These are phyloP conservation scores for Amiota mariae DNA, from an alignment of 2,888 invertebrate species.

Conservation along the genomic window DNA sequence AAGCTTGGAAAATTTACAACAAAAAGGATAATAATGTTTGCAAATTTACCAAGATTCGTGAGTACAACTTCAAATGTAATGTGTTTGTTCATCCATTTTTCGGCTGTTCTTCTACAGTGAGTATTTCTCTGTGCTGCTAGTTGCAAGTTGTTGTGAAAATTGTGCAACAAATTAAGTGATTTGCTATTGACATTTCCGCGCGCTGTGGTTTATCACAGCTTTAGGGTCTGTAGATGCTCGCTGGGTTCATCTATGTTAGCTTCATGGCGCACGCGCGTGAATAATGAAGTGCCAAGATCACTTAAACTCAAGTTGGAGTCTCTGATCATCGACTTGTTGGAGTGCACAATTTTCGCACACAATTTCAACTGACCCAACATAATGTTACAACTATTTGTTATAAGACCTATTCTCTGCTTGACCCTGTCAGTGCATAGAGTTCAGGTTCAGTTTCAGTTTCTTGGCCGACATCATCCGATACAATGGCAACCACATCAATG, in stretches of 20 bases:
- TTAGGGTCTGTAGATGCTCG: neutral
- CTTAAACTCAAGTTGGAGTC: constrained; percentile 50
- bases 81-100: constrained; percentile 1
- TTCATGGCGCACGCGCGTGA: constrained; percentile 63
- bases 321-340: neutral
- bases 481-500: constrained; percentile 26
- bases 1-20: neutral
- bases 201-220: constrained; percentile 2
- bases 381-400: constrained; percentile 12
- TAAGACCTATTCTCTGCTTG: constrained; percentile 51
- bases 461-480: constrained; percentile 29
- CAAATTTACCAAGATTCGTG: constrained; percentile 47
- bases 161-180: constrained; percentile 67
- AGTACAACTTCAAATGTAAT: neutral
- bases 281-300: constrained; percentile 68
- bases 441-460: constrained; percentile 43
- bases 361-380: constrained; percentile 62
- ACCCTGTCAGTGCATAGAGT: constrained; percentile 51
- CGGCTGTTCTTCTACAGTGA: neutral
- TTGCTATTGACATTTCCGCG: constrained; percentile 67
- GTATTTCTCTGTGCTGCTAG: neutral
- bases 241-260: constrained; percentile 42
- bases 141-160: constrained; percentile 52
- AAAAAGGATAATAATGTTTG: constrained; percentile 55
- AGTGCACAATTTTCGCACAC: constrained; percentile 57